These are phyloP conservation scores for Melanotaenia boesemani DNA, from an alignment of 2,797 vertebrate genomes.

Conservation along the genomic window DNA sequence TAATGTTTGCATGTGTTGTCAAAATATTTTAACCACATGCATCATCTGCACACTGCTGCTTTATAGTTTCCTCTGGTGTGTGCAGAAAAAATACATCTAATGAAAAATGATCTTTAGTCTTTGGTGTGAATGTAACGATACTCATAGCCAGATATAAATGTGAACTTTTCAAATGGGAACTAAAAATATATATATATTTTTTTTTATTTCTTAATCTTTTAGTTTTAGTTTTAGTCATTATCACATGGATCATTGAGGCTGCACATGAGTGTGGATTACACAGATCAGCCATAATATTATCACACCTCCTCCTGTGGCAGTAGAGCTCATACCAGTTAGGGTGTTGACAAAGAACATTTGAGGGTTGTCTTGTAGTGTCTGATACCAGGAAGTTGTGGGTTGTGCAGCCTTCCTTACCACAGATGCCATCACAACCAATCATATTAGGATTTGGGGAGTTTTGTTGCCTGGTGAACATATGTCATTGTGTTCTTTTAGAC, in stretches of 20 bases:
- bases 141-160: background rate
- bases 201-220: background rate
- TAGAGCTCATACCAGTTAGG: background rate
- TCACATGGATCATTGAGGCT: background rate
- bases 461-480: background rate
- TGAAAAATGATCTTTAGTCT: background rate
- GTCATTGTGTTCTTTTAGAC: background rate
- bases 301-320: background rate
- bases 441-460: background rate
- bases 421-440: background rate
- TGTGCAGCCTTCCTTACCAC: background rate
- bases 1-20: conserved; percentile 11
- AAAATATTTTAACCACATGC: conserved; percentile 3
- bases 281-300: background rate
- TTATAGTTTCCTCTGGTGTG: background rate
- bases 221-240: background rate
- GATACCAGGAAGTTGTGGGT: background rate
- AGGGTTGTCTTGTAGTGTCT: background rate
- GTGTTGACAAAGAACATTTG: background rate
- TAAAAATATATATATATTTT: background rate
- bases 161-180: background rate
- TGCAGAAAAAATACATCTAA: background rate
- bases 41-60: background rate
- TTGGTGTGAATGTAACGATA: background rate
- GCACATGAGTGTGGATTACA: background rate